Conservation (phyloP, 2,888 invertebrate genomes). For the Catocala fraxini region DNA sequence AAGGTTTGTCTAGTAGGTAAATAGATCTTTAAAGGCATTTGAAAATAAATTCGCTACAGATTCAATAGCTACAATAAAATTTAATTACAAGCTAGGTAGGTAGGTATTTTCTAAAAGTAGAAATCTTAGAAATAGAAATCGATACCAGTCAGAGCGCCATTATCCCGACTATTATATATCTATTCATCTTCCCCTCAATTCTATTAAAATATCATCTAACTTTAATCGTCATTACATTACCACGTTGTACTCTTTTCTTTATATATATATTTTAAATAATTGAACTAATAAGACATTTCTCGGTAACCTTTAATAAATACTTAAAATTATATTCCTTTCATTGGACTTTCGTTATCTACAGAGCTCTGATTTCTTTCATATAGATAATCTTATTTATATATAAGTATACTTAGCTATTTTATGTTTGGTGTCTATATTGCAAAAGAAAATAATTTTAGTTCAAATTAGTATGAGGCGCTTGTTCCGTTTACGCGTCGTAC, state of each 20-base stretch:
- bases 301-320: constrained; percentile 36
- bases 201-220: constrained; percentile 25
- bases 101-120: constrained; percentile 36
- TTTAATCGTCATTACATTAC: constrained; percentile 26
- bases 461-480: no score
- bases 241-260: constrained; percentile 30
- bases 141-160: constrained; percentile 64
- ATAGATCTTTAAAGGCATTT: constrained; percentile 34
- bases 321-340: constrained; percentile 19
- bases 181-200: constrained; percentile 37
- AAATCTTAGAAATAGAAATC: constrained; percentile 55
- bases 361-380: no score
- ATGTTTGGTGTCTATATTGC: no score
- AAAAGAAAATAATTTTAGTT: no score
- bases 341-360: constrained; percentile 1
- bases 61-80: constrained; percentile 31
- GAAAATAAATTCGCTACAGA: constrained; percentile 40
- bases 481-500: no score
- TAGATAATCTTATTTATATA: no score
- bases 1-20: constrained; percentile 25
- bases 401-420: no score
- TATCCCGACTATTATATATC: constrained; percentile 35
- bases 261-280: constrained; percentile 40
- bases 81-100: constrained; percentile 38
- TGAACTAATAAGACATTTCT: constrained; percentile 54